phyloP scores from a whole-genome alignment of 1,140 invertebrate species.

The Drosophila lini region DNA sequence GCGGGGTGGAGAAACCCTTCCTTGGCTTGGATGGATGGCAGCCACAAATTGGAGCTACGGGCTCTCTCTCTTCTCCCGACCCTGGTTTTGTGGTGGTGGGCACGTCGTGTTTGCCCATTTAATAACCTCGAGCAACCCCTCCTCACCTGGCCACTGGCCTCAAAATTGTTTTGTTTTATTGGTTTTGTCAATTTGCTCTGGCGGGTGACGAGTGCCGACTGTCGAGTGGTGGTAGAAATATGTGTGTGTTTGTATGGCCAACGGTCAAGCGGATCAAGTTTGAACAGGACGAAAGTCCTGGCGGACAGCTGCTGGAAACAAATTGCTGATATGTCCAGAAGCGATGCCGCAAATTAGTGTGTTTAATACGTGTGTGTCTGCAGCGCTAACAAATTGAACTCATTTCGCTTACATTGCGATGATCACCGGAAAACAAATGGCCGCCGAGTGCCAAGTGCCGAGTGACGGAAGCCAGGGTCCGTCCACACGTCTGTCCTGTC shows the following conservation, averaged over 20 bases:
- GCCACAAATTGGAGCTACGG: conserved; percentile 23
- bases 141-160: conserved; percentile 5
- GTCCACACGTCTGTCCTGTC: conserved; percentile 20
- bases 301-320: conserved; percentile 72
- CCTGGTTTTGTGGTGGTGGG: neutral
- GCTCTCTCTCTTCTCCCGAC: neutral
- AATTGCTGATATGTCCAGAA: conserved; percentile 82
- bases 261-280: conserved; percentile 47
- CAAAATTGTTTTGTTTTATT: conserved; percentile 65
- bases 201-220: conserved; percentile 39
- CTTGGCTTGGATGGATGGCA: conserved; percentile 1
- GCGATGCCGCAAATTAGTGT: conserved; percentile 83
- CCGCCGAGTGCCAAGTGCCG: conserved; percentile 30
- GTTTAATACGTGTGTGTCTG: conserved; percentile 76
- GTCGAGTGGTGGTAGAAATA: neutral
- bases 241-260: conserved; percentile 40
- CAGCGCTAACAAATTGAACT: conserved; percentile 73
- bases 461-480: conserved; percentile 31
- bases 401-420: conserved; percentile 77
- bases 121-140: conserved; percentile 26
- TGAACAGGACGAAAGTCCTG: conserved; percentile 25
- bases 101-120: conserved; percentile 29
- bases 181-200: conserved; percentile 67
- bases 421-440: conserved; percentile 78
- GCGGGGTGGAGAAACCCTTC: conserved; percentile 6